These are phyloP conservation scores for Piezodorus guildinii DNA, from an alignment of 1,140 invertebrate species.

Conservation along the genomic window DNA sequence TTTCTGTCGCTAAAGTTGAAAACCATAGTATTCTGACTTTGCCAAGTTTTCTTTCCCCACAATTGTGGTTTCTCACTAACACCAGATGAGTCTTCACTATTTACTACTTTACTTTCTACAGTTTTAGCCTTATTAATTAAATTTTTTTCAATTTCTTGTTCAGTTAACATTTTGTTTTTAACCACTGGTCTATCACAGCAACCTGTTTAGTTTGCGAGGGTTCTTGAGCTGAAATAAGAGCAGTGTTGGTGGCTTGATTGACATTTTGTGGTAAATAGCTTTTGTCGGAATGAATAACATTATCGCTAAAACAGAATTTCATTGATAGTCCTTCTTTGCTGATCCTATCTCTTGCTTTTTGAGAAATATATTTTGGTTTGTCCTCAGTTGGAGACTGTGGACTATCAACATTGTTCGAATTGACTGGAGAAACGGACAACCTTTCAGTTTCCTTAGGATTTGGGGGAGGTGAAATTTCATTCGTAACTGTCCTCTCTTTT, in stretches of 20 bases:
- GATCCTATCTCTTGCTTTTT: conserved; percentile 51
- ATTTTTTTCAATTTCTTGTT: conserved; percentile 57
- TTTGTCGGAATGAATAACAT: conserved; percentile 29
- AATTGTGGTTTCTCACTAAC: conserved; percentile 30
- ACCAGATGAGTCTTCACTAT: conserved; percentile 18
- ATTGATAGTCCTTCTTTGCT: conserved; percentile 48
- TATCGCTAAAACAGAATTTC: conserved; percentile 44
- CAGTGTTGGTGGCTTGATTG: conserved; percentile 25
- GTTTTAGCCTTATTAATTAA: conserved; percentile 54
- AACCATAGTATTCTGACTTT: conserved; percentile 57
- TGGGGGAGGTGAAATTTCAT: neutral
- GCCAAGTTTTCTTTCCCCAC: conserved; percentile 43
- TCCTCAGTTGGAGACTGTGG: neutral
- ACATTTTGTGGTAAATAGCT: conserved; percentile 41
- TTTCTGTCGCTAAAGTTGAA: conserved; percentile 76
- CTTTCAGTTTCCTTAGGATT: neutral
- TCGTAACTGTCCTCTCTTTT: neutral
- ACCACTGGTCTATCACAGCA: conserved; percentile 47
- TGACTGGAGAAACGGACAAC: neutral
- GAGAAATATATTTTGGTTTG: conserved; percentile 36
- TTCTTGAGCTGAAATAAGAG: conserved; percentile 16
- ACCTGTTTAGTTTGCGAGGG: conserved; percentile 38
- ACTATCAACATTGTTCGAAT: neutral
- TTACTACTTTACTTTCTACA: conserved; percentile 33
- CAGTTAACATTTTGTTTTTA: conserved; percentile 40